Base-by-base conservation (phyloP, 2,888 invertebrate species). In the Tinea pellionella region DNA sequence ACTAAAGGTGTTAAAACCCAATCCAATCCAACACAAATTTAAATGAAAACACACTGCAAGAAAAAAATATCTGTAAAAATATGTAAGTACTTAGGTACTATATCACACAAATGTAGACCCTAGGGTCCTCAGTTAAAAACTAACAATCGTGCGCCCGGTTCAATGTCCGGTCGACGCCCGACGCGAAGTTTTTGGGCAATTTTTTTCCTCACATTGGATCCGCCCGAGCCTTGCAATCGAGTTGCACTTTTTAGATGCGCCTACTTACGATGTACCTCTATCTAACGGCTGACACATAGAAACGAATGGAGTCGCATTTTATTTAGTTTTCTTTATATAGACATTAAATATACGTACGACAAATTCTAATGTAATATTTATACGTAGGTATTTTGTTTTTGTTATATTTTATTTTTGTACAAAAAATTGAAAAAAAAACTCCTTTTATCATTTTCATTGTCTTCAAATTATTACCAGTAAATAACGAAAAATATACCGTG, bases 191-290 rank as follows among this genome's bases (percentile, higher is more conserved):
- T 77, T 80, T 74, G 80, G 79, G 70, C 69, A 66, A 69, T 74
- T 74, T 75, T 70, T 74, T 75, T 77, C 73, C 69, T 63, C 63
- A 63, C 15, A 29, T 57, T 57, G 32, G 18, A 32, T 2, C 57
- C 32, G 32, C 58, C 62, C 69, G 63, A 61, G 63, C 60, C 64
- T 64, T 68, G 75, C 73, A 80, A 82, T 81, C 83, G 83, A 72
- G 79, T 79, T 83, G 86, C 86, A 82, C 78, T 86, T 86, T 87
- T 86, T 87, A 87, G 86, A 87, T 80, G 81, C 83, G 81, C 86
- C 86, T 86, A 85, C 86, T 84, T 75, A 71, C 71, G 75, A 73
- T 73, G 73, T 83, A 82, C 74, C 80, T 81, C 80, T 84, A 85
- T 87, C 86, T 86, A 87, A 86, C 85, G 75, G 75, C 73, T 61